Conservation (phyloP, 2,113 vertebrate genomes). For the Atractosteus spatula region DNA sequence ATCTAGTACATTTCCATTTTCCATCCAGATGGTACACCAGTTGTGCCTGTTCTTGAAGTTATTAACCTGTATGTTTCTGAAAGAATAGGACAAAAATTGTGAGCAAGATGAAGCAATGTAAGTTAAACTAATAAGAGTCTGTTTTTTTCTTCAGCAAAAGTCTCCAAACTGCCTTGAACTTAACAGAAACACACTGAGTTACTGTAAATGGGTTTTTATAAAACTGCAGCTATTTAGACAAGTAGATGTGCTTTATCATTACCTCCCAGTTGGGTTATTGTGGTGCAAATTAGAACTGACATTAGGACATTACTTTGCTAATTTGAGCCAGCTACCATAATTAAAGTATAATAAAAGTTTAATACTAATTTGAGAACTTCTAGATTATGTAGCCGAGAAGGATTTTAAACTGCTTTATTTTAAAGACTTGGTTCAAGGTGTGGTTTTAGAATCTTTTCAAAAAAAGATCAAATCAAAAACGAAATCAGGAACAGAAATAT, state of each 20-base stretch:
- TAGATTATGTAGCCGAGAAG: too few species aligned
- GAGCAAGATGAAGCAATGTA: not conserved
- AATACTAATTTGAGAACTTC: not conserved
- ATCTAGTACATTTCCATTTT: not conserved
- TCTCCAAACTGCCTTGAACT: not conserved
- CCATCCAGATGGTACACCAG: conserved; percentile 4
- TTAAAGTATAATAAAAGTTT: not conserved
- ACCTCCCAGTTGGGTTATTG: not conserved
- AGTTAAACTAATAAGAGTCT: not conserved
- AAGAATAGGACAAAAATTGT: not conserved
- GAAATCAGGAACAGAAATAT: too few species aligned
- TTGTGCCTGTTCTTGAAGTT: not conserved
- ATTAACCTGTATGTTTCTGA: conserved; percentile 3
- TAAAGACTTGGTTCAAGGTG: too few species aligned
- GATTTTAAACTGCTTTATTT: too few species aligned
- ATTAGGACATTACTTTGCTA: not conserved
- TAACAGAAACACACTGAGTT: not conserved
- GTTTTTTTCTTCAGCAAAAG: too few species aligned
- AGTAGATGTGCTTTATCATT: not conserved
- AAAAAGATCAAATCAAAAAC: too few species aligned
- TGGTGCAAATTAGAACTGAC: not conserved
- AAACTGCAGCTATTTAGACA: not conserved
- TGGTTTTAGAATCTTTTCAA: too few species aligned
- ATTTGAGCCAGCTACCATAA: not conserved
- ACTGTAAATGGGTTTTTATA: not conserved